These are phyloP conservation scores for Globodera rostochiensis DNA, from an alignment of 1,140 invertebrate species.

Conservation along the genomic window DNA sequence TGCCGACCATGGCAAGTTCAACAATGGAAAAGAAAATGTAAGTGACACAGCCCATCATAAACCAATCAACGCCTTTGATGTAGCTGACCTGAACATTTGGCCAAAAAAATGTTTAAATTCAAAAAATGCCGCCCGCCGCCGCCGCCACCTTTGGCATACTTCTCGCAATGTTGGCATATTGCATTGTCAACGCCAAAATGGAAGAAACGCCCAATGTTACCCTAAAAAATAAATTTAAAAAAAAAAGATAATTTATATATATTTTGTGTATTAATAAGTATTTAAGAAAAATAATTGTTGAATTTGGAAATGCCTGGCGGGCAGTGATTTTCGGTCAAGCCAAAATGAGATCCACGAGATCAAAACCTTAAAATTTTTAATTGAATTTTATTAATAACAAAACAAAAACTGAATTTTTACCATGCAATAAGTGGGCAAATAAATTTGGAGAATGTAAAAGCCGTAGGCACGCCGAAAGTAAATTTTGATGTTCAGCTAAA, in stretches of 20 bases:
- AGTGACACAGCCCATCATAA: constrained; percentile 66
- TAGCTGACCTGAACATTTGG: constrained; percentile 64
- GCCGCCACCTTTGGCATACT: constrained; percentile 56
- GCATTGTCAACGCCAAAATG: constrained; percentile 63
- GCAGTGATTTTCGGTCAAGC: constrained; percentile 56
- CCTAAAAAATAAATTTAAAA: not conserved
- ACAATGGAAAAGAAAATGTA: constrained; percentile 68
- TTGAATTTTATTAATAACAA: constrained; percentile 28
- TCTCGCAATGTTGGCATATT: constrained; percentile 62
- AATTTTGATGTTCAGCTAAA: constrained; percentile 67
- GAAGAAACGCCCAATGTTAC: constrained; percentile 61
- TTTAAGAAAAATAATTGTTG: not conserved
- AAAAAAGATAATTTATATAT: no score
- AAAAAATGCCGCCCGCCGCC: constrained; percentile 1
- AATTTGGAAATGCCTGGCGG: constrained; percentile 27
- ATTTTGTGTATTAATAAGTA: not conserved
- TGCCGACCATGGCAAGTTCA: constrained; percentile 68
- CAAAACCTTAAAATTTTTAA: constrained; percentile 47
- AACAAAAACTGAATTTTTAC: constrained; percentile 11
- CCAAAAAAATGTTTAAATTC: constrained; percentile 6
- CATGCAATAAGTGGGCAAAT: constrained; percentile 60
- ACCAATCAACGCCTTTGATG: constrained; percentile 68
- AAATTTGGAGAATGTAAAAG: constrained; percentile 69
- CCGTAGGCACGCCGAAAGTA: constrained; percentile 68
- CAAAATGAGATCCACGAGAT: constrained; percentile 65